Base-by-base conservation (phyloP, 2,113 vertebrate species). In the Leptobrachium leishanense region DNA sequence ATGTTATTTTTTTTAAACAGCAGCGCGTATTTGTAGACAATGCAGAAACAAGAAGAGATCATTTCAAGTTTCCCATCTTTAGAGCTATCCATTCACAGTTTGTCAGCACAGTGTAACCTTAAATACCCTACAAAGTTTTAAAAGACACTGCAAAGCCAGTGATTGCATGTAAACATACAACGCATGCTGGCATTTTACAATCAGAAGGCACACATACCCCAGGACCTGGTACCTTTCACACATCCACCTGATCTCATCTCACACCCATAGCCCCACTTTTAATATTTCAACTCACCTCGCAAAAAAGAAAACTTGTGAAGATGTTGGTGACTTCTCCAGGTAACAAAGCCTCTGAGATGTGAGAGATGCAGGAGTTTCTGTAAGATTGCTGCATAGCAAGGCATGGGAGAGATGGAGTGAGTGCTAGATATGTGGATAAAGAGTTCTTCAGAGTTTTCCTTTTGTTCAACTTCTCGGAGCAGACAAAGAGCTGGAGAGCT, bases 391-490 rank as follows among this genome's bases (percentile, higher is more conserved):
- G 46, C 71, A 74, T 59, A 43, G 71, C 64, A 44, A 43, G 54
- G 64, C 78, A 74, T 74, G 65, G 7, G 53, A 74, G 41, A 67
- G 46, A 68, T 46, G 77, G 53, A 74, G 50, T 74, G 78, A 66
- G 41, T 74, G 64, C 13, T 42, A 81, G 78, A 81, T 81, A 81
- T 81, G 84, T 86, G 88, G 88, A 90, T 90, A 88, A 78, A 86
- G 92, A 92, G 89, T 92, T 91, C 90, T 92, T 88, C 88, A 88
- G 89, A 92, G 88, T 92, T 87, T 88, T 89, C 88, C 92, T 91
- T 94, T 94, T 93, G 92, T 94, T 93, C 91, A 88, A 88, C 86
- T 92, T 90, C 89, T 88, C 87, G 81, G 88, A 90, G 89, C 90
- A 94, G 90, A 94, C 92, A 94, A 94, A 94, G 92, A 92, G 86